Evolutionary conservation across 2,797 vertebrate genomes (phyloP).

Genomic region (Parambassis ranga): DNA sequence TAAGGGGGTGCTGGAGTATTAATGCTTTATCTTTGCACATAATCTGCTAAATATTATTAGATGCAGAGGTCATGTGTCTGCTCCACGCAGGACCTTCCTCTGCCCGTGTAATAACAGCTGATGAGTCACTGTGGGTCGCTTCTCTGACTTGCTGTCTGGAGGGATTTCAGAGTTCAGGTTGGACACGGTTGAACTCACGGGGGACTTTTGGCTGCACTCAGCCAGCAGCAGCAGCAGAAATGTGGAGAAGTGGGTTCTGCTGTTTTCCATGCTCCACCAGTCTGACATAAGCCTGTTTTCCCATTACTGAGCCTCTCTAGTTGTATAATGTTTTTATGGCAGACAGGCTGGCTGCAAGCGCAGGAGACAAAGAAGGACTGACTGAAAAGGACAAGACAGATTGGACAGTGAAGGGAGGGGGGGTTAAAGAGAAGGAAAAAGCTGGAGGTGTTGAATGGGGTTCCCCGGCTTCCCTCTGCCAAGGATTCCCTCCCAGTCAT

Average conservation of each 20-base stretch:
- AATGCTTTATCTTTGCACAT: too few species aligned
- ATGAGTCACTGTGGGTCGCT: constrained; percentile 45
- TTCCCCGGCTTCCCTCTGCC: constrained; percentile 81
- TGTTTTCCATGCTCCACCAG: constrained; percentile 70
- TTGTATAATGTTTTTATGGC: constrained; percentile 70
- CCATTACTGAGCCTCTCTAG: constrained; percentile 60
- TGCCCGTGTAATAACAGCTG: constrained; percentile 35
- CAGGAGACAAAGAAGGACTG: constrained; percentile 66
- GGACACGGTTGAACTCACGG: constrained; percentile 43
- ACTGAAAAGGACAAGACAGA: constrained; percentile 40
- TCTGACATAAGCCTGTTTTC: constrained; percentile 63
- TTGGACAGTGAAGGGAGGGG: constrained; percentile 6
- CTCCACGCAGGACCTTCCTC: not conserved
- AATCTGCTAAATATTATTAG: not conserved
- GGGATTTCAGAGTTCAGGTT: constrained; percentile 43
- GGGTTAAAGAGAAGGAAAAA: constrained; percentile 19
- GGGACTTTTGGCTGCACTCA: constrained; percentile 47
- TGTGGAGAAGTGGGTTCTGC: constrained; percentile 60
- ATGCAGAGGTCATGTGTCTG: not conserved
- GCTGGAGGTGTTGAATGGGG: constrained; percentile 68
- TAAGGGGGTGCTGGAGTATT: too few species aligned
- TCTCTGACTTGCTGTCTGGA: constrained; percentile 48
- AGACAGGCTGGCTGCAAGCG: constrained; percentile 63
- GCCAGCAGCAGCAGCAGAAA: constrained; percentile 44
- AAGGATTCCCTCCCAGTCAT: constrained; percentile 87